These are phyloP conservation scores for Cryptoprocta ferox DNA, from an alignment of 2,797 vertebrate genomes.

Conservation along the genomic window DNA sequence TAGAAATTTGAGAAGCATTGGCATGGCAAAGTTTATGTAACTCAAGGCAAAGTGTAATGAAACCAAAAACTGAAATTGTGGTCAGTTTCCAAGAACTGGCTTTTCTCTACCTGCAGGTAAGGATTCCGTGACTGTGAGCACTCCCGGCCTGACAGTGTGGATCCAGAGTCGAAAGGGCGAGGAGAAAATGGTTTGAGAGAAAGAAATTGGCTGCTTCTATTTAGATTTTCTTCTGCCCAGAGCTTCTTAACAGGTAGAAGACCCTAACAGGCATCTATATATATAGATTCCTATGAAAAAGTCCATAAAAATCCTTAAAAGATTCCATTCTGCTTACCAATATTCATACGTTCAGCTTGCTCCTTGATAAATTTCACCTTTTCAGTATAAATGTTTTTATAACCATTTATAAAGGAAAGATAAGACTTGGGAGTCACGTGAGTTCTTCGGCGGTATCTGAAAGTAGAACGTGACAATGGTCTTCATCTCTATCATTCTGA, in stretches of 20 bases:
- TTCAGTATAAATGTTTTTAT: slow-evolving; percentile 89
- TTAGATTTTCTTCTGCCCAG: neutral
- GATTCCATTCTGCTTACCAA: slow-evolving; percentile 86
- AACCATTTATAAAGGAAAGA: slow-evolving; percentile 85
- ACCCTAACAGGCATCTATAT: neutral
- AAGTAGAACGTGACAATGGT: neutral
- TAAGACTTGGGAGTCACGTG: slow-evolving; percentile 88
- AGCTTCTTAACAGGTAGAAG: neutral
- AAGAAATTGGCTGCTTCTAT: neutral
- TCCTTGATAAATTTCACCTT: slow-evolving; percentile 89
- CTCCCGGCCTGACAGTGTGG: neutral
- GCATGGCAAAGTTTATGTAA: neutral
- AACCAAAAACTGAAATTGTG: neutral
- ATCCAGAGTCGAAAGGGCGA: neutral
- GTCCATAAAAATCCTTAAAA: neutral
- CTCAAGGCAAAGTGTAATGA: neutral
- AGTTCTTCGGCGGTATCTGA: slow-evolving; percentile 87
- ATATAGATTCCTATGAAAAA: neutral
- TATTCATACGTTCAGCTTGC: slow-evolving; percentile 91
- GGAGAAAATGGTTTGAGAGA: neutral
- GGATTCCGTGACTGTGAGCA: fast-evolving
- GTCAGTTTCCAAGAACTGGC: neutral
- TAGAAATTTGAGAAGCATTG: neutral
- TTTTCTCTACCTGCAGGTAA: neutral
- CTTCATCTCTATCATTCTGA: neutral